Evolutionary conservation across 2,113 vertebrate species (phyloP), one percentile per base, ranked within the genome.

Genomic region (Callorhinus ursinus): DNA sequence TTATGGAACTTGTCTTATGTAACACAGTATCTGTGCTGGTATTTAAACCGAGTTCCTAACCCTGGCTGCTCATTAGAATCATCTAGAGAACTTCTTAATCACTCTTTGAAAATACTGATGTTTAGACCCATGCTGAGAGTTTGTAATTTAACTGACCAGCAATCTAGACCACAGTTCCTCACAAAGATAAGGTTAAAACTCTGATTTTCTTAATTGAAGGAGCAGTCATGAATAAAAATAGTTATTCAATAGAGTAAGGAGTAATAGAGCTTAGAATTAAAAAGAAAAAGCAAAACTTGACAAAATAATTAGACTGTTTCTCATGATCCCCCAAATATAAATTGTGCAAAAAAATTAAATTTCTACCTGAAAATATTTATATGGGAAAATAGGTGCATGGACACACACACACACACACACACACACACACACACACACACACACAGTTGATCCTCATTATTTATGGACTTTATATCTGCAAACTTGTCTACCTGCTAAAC

Each of bases 191-290:
- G 77, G 67, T 96, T 97, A 94, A 97, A 94, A 97, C 42, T 59
- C 84, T 92, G 87, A 92, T 95, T 92, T 97, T 93, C 81, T 93
- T 95, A 97, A 95, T 80, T 97, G 93, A 97, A 97, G 36, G 36
- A 88, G 26, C 83, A 6, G n/a, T 91, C 72, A 87, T 96, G 96
- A 98, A 96, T 97, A 86, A 95, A 97, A 98, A 80, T 94, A 76
- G 21, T 95, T 94, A 79, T 91, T 96, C 46, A 93, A 95, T 96
- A 95, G 63, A 95, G 36, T 88, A 82, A 97, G 94, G 76, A 77
- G 42, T 90, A 96, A 79, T n/a, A 93, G 42, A 96, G 42, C 36
- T 82, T 81, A 14, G 63, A 93, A 80, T 96, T 71, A 63, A 61
- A 72, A 90, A 57, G 53, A 76, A 94, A 87, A 93, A 65, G 51